Evolutionary conservation across 2,888 invertebrate genomes (phyloP), one percentile per base, ranked within the genome.

Genomic region (Leucozona laternaria): DNA sequence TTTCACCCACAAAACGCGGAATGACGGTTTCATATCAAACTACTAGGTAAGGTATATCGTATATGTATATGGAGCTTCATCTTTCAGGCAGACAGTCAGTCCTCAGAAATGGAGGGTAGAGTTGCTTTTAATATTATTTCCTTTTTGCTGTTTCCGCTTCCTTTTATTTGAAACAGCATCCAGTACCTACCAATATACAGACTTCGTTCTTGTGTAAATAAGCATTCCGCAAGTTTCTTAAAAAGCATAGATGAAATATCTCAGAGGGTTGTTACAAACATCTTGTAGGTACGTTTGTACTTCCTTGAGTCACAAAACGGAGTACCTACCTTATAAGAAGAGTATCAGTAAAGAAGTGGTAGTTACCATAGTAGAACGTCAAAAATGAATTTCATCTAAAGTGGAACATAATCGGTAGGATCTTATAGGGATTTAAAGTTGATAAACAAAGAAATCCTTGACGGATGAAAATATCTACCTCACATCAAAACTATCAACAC

Each of bases 71-170:
- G 68, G 68, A 79, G 20, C 66, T 66, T 64, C 48, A 73, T 73
- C 77, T 85, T 85, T 71, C 76, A 76, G 58, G 28, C 34, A 58
- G 58, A 31, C 58, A n/a, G 62, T 31, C 40, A 66, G 70, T 75
- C 64, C 57, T 76, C 31, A 75, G 75, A 57, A 75, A 76, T 80
- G 40, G 66, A 45, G 53, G 71, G 58, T 72, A 53, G 80, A 84
- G 76, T 84, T 81, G 62, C 73, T 85, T 85, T 81, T 73, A 81
- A 85, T 73, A 72, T 73, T 85, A 78, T 73, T 81, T 85, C 68
- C 81, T 70, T 85, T 73, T 77, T 20, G 45, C 40, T 55, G 34
- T 60, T 60, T 66, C 76, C 66, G 43, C 25, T 72, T 82, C 50
- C 64, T 45, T 37, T 50, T 53, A 53, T 50, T 70, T 76, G n/a